phyloP scores from a whole-genome alignment of 2,113 vertebrate genomes.

The Brachyhypopomus gauderio region DNA sequence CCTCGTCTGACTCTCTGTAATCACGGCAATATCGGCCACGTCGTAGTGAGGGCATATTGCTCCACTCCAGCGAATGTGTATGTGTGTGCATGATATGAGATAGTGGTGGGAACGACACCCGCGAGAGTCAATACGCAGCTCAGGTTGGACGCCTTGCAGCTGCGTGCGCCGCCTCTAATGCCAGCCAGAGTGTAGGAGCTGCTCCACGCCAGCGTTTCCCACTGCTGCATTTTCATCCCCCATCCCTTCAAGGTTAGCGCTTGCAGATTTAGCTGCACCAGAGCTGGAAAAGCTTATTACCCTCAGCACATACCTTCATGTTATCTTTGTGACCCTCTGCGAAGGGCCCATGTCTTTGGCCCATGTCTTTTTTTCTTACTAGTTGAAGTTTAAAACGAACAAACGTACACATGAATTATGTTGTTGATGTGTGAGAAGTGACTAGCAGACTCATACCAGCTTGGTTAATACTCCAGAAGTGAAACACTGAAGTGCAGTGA shows the following conservation, averaged over 20 bases:
- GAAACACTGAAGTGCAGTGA: conserved; percentile 18
- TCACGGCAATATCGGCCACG: conserved; percentile 66
- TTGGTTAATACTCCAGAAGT: background rate
- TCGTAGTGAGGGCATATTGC: conserved; percentile 67
- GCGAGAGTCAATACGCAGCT: conserved; percentile 17
- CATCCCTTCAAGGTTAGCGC: conserved; percentile 59
- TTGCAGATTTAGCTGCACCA: conserved; percentile 53
- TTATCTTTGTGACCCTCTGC: conserved; percentile 52
- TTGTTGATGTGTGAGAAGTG: no score
- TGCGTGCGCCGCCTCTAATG: conserved; percentile 37
- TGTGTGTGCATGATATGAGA: conserved; percentile 26
- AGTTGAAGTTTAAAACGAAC: conserved; percentile 32
- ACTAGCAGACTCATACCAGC: no score
- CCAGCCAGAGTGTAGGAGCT: background rate
- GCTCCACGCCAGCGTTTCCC: conserved; percentile 19
- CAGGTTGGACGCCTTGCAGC: conserved; percentile 50
- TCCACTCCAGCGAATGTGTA: conserved; percentile 45
- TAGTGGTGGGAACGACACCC: conserved; percentile 23
- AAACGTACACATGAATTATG: background rate
- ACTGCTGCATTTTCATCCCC: conserved; percentile 45
- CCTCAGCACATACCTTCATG: conserved; percentile 45
- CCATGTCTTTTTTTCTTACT: conserved; percentile 47
- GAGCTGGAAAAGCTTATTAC: conserved; percentile 52
- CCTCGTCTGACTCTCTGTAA: conserved; percentile 69
- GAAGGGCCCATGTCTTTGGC: background rate